These are phyloP conservation scores for Callithrix jacchus DNA, from an alignment of 2,113 vertebrate species.

Conservation along the genomic window DNA sequence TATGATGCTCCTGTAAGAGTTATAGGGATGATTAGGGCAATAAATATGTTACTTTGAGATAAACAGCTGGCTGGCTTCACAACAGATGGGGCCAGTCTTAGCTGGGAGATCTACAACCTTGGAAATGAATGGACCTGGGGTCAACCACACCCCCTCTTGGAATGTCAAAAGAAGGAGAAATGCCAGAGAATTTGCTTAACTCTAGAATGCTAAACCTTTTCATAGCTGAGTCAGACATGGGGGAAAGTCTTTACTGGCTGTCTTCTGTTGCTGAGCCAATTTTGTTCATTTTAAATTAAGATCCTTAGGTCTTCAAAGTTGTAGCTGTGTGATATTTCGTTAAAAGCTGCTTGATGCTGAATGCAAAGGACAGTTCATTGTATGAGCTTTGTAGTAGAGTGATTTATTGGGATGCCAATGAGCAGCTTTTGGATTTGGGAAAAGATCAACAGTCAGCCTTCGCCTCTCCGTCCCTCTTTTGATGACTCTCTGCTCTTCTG, in stretches of 20 bases:
- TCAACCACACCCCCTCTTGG: slow-evolving; percentile 75
- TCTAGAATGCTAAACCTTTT: slow-evolving; percentile 33
- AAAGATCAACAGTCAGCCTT: neutral
- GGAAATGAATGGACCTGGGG: slow-evolving; percentile 69
- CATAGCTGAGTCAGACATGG: neutral
- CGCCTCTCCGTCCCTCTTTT: neutral
- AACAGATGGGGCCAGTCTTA: slow-evolving; percentile 70
- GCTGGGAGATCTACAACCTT: slow-evolving; percentile 63
- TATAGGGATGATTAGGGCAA: slow-evolving; percentile 28
- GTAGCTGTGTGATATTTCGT: slow-evolving; percentile 39
- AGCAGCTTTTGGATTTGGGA: slow-evolving; percentile 56
- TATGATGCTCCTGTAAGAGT: slow-evolving; percentile 15
- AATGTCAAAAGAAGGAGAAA: slow-evolving; percentile 55
- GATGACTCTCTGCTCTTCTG: neutral
- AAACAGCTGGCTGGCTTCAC: slow-evolving; percentile 41
- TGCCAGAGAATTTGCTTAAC: slow-evolving; percentile 43
- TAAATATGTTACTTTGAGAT: slow-evolving; percentile 59
- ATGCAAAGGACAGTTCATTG: slow-evolving; percentile 53
- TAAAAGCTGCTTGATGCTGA: slow-evolving; percentile 15
- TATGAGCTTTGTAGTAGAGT: slow-evolving; percentile 45
- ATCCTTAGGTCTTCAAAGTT: slow-evolving; percentile 50
- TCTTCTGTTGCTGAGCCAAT: slow-evolving; percentile 29
- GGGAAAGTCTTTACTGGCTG: neutral
- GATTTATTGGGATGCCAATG: slow-evolving; percentile 56
- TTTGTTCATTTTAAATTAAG: slow-evolving; percentile 55